phyloP scores from a whole-genome alignment of 2,888 invertebrate genomes.

The Leptopilina syphax region DNA sequence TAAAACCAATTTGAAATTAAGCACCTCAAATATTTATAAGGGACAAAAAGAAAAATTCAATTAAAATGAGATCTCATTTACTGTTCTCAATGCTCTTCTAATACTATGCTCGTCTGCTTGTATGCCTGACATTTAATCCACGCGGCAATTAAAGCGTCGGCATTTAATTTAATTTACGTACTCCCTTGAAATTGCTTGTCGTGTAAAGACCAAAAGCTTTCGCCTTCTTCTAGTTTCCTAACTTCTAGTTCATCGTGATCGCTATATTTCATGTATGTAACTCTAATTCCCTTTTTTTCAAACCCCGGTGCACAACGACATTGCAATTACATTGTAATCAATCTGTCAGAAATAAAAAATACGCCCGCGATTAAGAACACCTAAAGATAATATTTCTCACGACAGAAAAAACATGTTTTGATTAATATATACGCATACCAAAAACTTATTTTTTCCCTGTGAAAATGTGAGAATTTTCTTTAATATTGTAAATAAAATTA shows the following conservation, averaged over 20 bases:
- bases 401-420: not conserved
- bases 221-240: slow-evolving; percentile 15
- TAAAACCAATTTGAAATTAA: not conserved
- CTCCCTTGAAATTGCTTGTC: slow-evolving; percentile 37
- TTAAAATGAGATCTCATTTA: slow-evolving; percentile 24
- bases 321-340: slow-evolving; percentile 64
- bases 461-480: no score
- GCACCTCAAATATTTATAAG: not conserved
- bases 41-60: not conserved
- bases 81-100: slow-evolving; percentile 19
- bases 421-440: not conserved
- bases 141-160: slow-evolving; percentile 38
- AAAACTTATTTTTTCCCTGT: not conserved
- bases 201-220: slow-evolving; percentile 27
- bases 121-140: slow-evolving; percentile 35
- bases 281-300: slow-evolving; percentile 16
- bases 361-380: slow-evolving; percentile 29
- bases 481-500: no score
- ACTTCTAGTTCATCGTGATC: slow-evolving; percentile 22
- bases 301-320: slow-evolving; percentile 57
- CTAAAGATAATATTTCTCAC: not conserved
- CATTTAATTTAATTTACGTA: slow-evolving; percentile 40
- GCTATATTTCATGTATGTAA: slow-evolving; percentile 11
- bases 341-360: slow-evolving; percentile 49
- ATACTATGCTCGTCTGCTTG: slow-evolving; percentile 30